A percentile compares a stretch with the other conserved stretches of the same genome.
Evolutionary conservation across 1,140 invertebrate species (phyloP).

Genomic region (Pseudomyrmex gracilis): DNA sequence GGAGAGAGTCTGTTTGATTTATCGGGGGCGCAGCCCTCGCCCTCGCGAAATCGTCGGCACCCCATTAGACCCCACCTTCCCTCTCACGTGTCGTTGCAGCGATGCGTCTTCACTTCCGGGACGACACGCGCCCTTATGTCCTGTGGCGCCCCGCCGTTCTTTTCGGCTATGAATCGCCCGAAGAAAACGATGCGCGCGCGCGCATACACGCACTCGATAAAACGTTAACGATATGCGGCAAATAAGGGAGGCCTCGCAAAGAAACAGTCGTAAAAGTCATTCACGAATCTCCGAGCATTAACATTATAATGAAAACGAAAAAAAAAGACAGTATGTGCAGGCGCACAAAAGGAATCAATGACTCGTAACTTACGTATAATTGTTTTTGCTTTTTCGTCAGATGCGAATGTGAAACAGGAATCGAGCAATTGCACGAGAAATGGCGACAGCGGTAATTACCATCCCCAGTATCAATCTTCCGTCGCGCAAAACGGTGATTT

Average conservation of each 20-base stretch:
- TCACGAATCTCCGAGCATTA: background rate
- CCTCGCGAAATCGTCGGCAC: slow-evolving; percentile 69
- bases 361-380: background rate
- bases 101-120: slow-evolving; percentile 79
- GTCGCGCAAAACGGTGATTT: slow-evolving; percentile 69
- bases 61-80: slow-evolving; percentile 67
- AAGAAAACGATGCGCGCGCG: slow-evolving; percentile 52
- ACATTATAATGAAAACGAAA: background rate
- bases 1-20: slow-evolving; percentile 75
- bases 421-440: slow-evolving; percentile 71
- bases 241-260: background rate
- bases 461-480: slow-evolving; percentile 69
- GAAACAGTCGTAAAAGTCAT: slow-evolving; percentile 10
- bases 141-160: slow-evolving; percentile 42
- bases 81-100: slow-evolving; percentile 77
- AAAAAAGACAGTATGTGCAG: background rate
- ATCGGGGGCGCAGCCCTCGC: slow-evolving; percentile 71
- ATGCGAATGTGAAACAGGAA: slow-evolving; percentile 75
- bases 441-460: slow-evolving; percentile 60
- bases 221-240: slow-evolving; percentile 41
- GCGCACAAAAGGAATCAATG: background rate
- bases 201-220: slow-evolving; percentile 21
- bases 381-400: slow-evolving; percentile 42
- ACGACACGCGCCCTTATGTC: slow-evolving; percentile 77
- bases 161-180: slow-evolving; percentile 18